Evolutionary conservation across 2,113 vertebrate species (phyloP).

Genomic region (Agapornis roseicollis): DNA sequence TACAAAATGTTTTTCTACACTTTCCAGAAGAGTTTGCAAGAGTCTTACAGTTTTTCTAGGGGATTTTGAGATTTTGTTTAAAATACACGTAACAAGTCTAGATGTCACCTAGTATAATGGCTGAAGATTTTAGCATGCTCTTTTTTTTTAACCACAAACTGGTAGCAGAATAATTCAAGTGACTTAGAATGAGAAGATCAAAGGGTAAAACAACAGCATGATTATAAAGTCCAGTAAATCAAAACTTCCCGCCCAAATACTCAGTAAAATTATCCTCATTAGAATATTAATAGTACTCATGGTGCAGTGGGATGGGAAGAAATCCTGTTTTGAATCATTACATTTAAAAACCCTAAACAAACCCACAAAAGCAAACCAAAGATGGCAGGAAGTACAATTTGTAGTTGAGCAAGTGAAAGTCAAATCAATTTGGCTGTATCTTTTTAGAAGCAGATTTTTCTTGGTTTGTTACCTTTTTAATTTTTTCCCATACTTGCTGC

Average conservation of each 20-base stretch:
- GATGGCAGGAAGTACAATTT: neutral
- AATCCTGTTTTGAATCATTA: neutral
- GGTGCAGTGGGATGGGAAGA: neutral
- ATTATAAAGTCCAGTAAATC: neutral
- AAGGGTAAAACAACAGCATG: neutral
- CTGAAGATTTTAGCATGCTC: neutral
- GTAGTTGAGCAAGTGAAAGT: constrained; percentile 20
- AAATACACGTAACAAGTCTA: neutral
- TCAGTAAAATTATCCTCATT: neutral
- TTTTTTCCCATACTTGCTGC: constrained; percentile 58
- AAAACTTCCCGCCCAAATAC: neutral
- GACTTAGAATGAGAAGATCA: neutral
- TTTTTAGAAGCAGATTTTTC: constrained; percentile 34
- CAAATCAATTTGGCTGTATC: neutral
- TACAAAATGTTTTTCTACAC: neutral
- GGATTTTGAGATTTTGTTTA: neutral
- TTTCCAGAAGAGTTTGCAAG: neutral
- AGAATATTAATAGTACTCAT: neutral
- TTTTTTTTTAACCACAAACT: neutral
- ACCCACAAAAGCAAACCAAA: neutral
- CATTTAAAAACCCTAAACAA: neutral
- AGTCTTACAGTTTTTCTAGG: neutral
- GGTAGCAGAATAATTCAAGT: neutral
- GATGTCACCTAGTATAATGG: neutral
- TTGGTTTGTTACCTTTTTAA: constrained; percentile 51